phyloP scores from a whole-genome alignment of 2,888 invertebrate species.

The Hirudinaria manillensis region DNA sequence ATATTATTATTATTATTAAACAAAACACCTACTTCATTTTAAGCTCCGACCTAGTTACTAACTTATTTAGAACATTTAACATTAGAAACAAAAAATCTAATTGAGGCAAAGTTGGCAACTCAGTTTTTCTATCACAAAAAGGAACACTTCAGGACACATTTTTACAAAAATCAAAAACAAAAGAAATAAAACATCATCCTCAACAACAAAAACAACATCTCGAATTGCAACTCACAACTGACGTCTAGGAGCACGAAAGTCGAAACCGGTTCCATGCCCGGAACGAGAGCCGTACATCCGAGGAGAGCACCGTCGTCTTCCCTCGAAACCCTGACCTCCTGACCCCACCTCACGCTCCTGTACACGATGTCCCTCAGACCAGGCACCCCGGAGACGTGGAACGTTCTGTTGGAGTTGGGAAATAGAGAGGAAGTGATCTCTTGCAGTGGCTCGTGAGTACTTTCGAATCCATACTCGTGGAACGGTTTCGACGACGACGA shows the following conservation, averaged over 20 bases:
- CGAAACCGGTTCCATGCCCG: constrained; percentile 32
- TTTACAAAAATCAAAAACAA: neutral
- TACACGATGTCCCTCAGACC: constrained; percentile 33
- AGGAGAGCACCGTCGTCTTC: constrained; percentile 29
- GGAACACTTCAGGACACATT: neutral
- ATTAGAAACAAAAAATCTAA: no score
- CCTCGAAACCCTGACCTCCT: constrained; percentile 1
- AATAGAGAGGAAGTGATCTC: constrained; percentile 24
- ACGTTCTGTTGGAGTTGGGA: neutral
- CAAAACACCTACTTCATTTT: neutral
- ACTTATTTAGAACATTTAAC: no score
- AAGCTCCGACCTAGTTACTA: neutral
- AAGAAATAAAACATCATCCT: neutral
- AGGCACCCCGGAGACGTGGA: constrained; percentile 25
- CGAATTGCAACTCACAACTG: constrained; percentile 25
- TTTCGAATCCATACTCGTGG: neutral
- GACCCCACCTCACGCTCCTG: constrained; percentile 29
- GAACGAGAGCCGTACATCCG: constrained; percentile 33
- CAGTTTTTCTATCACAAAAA: no score
- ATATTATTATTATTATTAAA: neutral
- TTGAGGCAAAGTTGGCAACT: no score
- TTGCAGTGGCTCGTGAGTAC: neutral
- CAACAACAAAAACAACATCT: neutral
- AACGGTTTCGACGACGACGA: constrained; percentile 8
- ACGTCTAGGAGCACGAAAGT: constrained; percentile 26